Conservation (phyloP, 2,113 vertebrate genomes). For the Muntiacus muntjak region DNA sequence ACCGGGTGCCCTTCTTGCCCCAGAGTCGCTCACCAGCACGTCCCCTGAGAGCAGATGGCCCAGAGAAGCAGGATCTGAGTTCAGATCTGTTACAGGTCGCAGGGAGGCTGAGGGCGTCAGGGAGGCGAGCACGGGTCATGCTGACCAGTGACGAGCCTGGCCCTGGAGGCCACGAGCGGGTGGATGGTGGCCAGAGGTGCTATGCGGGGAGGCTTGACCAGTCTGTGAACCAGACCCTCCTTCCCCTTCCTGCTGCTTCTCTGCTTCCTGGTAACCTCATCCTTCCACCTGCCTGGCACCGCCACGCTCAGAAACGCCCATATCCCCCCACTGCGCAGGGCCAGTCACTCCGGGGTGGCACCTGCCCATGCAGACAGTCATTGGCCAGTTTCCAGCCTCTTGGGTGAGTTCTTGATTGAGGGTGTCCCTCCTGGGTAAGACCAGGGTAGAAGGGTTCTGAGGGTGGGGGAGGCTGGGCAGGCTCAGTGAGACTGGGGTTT, state of each 20-base stretch:
- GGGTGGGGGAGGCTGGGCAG: background rate
- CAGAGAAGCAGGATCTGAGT: background rate
- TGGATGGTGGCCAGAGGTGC: no score
- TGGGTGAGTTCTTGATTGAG: background rate
- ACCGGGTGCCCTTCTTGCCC: rapidly evolving
- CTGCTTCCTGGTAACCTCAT: background rate
- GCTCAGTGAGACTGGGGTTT: background rate
- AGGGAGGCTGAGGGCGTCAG: background rate
- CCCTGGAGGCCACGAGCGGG: background rate
- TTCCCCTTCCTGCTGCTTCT: background rate
- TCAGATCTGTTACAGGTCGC: background rate
- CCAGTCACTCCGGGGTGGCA: rapidly evolving
- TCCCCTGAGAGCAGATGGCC: background rate
- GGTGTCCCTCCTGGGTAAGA: background rate
- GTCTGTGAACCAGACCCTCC: background rate
- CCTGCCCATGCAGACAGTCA: background rate
- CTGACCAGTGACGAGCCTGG: background rate
- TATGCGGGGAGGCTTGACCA: rapidly evolving
- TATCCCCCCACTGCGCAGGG: background rate
- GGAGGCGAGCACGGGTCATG: no score
- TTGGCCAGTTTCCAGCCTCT: no score
- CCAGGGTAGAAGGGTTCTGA: background rate
- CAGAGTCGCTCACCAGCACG: rapidly evolving
- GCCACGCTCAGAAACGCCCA: background rate
- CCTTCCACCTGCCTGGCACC: background rate